A percentile compares a stretch with the other conserved stretches of the same genome.
These are phyloP conservation scores for Holocentrus rufus DNA, from an alignment of 2,797 vertebrate species.

Conservation along the genomic window DNA sequence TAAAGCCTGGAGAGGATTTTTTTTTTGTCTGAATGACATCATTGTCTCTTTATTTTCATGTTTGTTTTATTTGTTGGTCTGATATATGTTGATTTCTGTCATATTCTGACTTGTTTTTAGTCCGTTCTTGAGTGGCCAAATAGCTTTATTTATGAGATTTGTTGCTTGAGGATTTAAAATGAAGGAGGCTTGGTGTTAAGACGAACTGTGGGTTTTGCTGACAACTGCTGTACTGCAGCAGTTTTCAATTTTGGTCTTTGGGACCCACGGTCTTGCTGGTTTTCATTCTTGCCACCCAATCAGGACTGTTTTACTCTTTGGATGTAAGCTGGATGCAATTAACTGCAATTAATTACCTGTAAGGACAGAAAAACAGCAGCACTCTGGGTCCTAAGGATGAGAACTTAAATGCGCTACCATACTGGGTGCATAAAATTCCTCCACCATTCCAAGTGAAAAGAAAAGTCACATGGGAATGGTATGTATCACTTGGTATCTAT, in stretches of 20 bases:
- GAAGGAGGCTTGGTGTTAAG: too few species aligned
- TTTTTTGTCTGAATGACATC: slow-evolving; percentile 15
- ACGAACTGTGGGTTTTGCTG: too few species aligned
- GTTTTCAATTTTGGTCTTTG: background rate
- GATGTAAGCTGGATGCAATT: slow-evolving; percentile 4
- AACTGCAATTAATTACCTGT: slow-evolving; percentile 13
- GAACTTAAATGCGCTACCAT: background rate
- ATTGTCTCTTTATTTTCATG: background rate
- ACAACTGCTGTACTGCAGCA: background rate
- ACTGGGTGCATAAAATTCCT: background rate
- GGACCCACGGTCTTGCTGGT: background rate
- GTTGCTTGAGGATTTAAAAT: background rate
- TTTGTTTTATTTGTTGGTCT: background rate
- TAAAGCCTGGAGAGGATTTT: slow-evolving; percentile 31
- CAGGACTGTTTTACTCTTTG: background rate
- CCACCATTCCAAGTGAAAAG: background rate
- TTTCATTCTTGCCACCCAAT: background rate
- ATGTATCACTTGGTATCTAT: slow-evolving; percentile 19
- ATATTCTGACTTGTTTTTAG: slow-evolving; percentile 6
- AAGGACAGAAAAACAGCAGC: background rate
- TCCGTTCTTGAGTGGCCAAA: slow-evolving; percentile 4
- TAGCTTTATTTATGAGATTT: slow-evolving; percentile 3
- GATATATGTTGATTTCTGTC: slow-evolving; percentile 17
- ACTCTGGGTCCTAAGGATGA: background rate
- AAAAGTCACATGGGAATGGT: background rate